Conservation (phyloP, 2,888 invertebrate species). For the Ischnus inquisitorius region DNA sequence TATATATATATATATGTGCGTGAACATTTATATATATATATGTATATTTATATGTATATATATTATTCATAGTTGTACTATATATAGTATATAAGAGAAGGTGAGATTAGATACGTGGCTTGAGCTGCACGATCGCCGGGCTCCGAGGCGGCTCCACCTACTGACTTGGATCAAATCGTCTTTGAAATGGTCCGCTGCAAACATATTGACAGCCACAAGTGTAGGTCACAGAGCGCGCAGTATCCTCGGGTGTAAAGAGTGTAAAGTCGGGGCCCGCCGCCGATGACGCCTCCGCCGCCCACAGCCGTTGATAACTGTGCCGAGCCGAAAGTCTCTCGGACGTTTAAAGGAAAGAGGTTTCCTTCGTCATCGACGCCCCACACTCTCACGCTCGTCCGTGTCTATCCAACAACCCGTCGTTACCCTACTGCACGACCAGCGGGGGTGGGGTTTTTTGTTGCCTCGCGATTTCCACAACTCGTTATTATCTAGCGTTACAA, state of each 20-base stretch:
- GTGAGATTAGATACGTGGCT: constrained; percentile 86
- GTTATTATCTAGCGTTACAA: constrained; percentile 26
- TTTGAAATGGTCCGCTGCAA: constrained; percentile 85
- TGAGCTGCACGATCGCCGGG: constrained; percentile 85
- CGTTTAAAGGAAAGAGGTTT: constrained; percentile 31
- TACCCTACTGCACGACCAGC: constrained; percentile 12
- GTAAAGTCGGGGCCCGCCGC: constrained; percentile 39
- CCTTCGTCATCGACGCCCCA: constrained; percentile 49
- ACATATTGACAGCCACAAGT: constrained; percentile 85
- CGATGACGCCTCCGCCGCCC: constrained; percentile 45
- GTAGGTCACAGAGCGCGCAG: constrained; percentile 79
- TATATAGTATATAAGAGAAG: constrained; percentile 85
- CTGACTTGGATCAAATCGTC: constrained; percentile 85
- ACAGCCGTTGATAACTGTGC: constrained; percentile 38
- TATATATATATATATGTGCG: constrained; percentile 68
- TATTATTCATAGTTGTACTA: constrained; percentile 79
- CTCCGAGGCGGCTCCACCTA: constrained; percentile 85
- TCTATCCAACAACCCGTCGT: constrained; percentile 61
- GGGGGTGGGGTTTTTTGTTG: constrained; percentile 21
- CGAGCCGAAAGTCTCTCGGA: constrained; percentile 4
- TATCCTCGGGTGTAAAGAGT: constrained; percentile 67
- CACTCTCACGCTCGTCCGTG: constrained; percentile 34
- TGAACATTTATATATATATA: constrained; percentile 73
- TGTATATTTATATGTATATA: constrained; percentile 71
- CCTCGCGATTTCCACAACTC: constrained; percentile 14